These are phyloP conservation scores for Ochlodes sylvanus DNA, from an alignment of 2,888 invertebrate species.

Conservation along the genomic window DNA sequence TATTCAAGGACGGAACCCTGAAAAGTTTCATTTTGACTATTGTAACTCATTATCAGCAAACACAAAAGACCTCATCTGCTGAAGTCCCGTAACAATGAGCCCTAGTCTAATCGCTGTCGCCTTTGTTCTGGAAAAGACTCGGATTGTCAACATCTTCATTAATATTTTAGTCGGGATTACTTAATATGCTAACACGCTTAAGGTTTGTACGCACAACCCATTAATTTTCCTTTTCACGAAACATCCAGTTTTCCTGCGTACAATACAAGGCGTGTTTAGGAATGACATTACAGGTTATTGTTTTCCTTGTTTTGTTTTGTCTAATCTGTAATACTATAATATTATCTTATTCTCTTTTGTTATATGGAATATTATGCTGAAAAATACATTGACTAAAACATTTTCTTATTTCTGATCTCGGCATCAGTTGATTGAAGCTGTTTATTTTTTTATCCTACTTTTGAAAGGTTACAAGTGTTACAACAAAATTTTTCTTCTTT, in stretches of 20 bases:
- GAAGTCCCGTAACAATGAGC: slow-evolving; percentile 51
- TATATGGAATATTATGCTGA: neutral
- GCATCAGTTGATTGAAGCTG: too few relatives aligned
- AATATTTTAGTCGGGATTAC: slow-evolving; percentile 58
- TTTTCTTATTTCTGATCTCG: too few relatives aligned
- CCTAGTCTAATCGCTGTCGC: slow-evolving; percentile 54
- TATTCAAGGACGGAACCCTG: slow-evolving; percentile 43
- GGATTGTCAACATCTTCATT: slow-evolving; percentile 75
- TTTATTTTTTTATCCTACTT: neutral
- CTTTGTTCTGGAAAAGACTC: slow-evolving; percentile 68
- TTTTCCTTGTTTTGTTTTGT: neutral
- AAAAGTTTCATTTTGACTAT: slow-evolving; percentile 62
- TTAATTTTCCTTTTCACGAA: slow-evolving; percentile 9
- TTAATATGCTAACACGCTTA: slow-evolving; percentile 29
- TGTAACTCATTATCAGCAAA: slow-evolving; percentile 64
- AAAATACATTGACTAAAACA: too few relatives aligned
- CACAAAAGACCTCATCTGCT: slow-evolving; percentile 71
- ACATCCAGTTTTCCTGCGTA: slow-evolving; percentile 1
- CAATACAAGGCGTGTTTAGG: neutral
- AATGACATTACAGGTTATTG: neutral
- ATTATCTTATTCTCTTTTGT: neutral
- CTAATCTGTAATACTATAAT: neutral
- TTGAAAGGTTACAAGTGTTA: too few relatives aligned
- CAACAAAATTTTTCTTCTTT: too few relatives aligned
- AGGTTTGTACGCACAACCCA: slow-evolving; percentile 9